Base-by-base conservation (phyloP, 2,888 invertebrate genomes). In the Philereme transversata region DNA sequence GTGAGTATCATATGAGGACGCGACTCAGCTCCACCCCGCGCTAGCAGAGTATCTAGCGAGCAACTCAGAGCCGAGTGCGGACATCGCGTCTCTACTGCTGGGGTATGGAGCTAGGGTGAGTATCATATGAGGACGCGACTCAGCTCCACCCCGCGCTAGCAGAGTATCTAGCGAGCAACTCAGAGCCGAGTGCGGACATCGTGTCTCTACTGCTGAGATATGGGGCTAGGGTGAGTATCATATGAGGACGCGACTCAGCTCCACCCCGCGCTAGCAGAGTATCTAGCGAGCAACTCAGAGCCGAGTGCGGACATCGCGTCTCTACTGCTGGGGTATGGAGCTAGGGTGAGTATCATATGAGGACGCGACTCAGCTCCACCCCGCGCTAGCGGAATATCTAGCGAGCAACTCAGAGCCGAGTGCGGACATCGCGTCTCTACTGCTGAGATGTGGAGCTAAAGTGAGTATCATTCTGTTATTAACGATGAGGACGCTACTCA, bases 41-140 rank as follows among this genome's bases (percentile, higher is more conserved):
- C 87, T 98, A 2, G 96, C 97, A 0, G 97, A 97, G 82, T 97
- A 97, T 82, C 90, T 97, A 9, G 95, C 96, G 0, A 95, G 95
- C 70, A 96, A 96, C 75, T 91, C 94, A n/a, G 94, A 94, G 51
- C 96, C 96, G 0, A 93, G 93, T 43, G 87, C 93, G 0, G 93
- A 94, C 11, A 93, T 97, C 5, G 94, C 97, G 0, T 89, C 94
- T 5, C 78, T 96, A 59, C 84, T 97, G 64, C 90, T 98, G 4
- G 93, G 94, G 77, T 94, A 97, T 74, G 97, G 97, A 0, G 96
- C 97, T 5, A 94, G 95, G 83, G 95, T 95, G 64, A 82, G 90
- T 60, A 7, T 11, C 38, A 22, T 33, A 96, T 57, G 94, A 95
- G n/a, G 95, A 95, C 46, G 95, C 95, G 0, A 94, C 95, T 0